phyloP scores from a whole-genome alignment of 30 jellyfish, hydroid and myxozoan genomes.

The Cassiopea xamachana region DNA sequence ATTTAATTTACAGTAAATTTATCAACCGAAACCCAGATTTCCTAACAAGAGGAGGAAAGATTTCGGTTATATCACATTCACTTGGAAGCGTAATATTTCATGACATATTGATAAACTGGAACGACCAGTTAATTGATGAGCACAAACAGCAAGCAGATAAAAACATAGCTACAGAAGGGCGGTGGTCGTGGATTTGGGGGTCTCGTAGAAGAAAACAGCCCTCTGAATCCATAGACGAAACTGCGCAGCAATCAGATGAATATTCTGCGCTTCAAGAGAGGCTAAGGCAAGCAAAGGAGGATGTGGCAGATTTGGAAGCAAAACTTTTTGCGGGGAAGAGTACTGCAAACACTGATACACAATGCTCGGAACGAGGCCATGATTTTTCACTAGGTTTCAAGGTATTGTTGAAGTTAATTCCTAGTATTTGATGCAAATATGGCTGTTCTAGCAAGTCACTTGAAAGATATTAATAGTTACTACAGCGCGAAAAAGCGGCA shows the following conservation, averaged over 20 bases:
- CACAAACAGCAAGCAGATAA: constrained; percentile 83
- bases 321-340: constrained; percentile 17
- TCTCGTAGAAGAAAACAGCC: constrained; percentile 62
- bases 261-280: constrained; percentile 47
- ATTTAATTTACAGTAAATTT: constrained; percentile 73
- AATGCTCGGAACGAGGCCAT: neutral
- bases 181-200: constrained; percentile 96
- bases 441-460: too few species aligned
- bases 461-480: too few species aligned
- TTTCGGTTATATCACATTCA: constrained; percentile 94
- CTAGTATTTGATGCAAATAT: too few species aligned
- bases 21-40: constrained; percentile 85
- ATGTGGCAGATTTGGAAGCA: constrained; percentile 84
- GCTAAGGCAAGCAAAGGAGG: constrained; percentile 68
- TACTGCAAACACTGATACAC: neutral
- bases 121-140: constrained; percentile 75
- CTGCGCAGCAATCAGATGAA: constrained; percentile 5
- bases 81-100: constrained; percentile 96
- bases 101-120: constrained; percentile 88
- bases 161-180: constrained; percentile 83
- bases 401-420: constrained; percentile 17
- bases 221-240: constrained; percentile 35
- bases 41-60: constrained; percentile 84
- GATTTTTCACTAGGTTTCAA: constrained; percentile 69
- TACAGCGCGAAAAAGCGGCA: too few species aligned